phyloP scores from a whole-genome alignment of 2,888 invertebrate species.

The Hypomecis atomaria region DNA sequence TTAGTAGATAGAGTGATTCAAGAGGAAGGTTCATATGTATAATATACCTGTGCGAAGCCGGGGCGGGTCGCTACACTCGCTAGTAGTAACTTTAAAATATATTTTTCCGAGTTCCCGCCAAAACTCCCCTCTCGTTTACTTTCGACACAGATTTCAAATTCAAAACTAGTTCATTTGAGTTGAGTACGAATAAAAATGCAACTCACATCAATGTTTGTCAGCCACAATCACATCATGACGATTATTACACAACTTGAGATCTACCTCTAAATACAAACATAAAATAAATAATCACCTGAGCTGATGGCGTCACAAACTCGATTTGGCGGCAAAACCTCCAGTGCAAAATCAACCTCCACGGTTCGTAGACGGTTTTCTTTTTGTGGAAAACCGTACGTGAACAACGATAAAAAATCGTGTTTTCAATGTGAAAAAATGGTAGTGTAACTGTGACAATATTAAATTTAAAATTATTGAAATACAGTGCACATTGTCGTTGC shows the following conservation, averaged over 20 bases:
- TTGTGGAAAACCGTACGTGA: conserved; percentile 14
- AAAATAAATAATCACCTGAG: conserved; percentile 18
- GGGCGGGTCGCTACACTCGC: too few relatives aligned
- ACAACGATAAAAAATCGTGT: not conserved
- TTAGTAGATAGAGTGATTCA: too few relatives aligned
- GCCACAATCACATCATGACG: conserved; percentile 7
- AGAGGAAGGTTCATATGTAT: too few relatives aligned
- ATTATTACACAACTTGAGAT: conserved; percentile 21
- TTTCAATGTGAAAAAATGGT: not conserved
- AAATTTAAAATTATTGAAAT: too few relatives aligned
- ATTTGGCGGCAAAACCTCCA: conserved; percentile 55
- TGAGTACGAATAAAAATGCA: conserved; percentile 43
- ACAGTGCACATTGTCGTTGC: not conserved
- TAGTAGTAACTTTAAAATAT: too few relatives aligned
- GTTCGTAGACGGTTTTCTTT: conserved; percentile 25
- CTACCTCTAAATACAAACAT: conserved; percentile 8
- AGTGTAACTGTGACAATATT: not conserved
- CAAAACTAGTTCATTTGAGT: too few relatives aligned
- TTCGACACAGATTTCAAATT: too few relatives aligned
- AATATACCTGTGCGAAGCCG: too few relatives aligned
- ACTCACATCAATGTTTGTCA: conserved; percentile 32
- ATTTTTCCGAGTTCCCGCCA: too few relatives aligned
- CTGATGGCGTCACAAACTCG: conserved; percentile 42
- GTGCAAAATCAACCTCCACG: conserved; percentile 41
- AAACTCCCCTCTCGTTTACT: too few relatives aligned